These are phyloP conservation scores for Drosophila nannoptera DNA, from an alignment of 1,140 invertebrate genomes.

Conservation along the genomic window DNA sequence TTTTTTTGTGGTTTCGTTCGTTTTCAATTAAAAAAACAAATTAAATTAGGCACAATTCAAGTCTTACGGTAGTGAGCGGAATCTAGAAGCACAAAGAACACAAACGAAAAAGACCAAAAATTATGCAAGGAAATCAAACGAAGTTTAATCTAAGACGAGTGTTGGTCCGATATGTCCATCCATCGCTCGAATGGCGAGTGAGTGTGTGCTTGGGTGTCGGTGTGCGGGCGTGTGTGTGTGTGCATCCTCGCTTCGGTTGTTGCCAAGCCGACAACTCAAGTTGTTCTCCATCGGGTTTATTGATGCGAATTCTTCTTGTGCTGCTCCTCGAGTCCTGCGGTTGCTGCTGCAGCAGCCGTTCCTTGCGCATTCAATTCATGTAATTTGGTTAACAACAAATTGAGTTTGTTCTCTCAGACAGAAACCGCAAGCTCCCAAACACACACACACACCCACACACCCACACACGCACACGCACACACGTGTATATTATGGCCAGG, in stretches of 20 bases:
- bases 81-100: slow-evolving; percentile 77
- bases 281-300: slow-evolving; percentile 19
- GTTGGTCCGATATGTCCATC: slow-evolving; percentile 27
- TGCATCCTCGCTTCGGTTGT: slow-evolving; percentile 35
- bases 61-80: slow-evolving; percentile 72
- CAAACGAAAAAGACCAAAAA: slow-evolving; percentile 69
- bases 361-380: slow-evolving; percentile 8
- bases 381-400: slow-evolving; percentile 47
- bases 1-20: slow-evolving; percentile 51
- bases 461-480: slow-evolving; percentile 6
- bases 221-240: slow-evolving; percentile 4
- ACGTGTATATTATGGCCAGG: slow-evolving; percentile 1
- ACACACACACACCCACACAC: slow-evolving; percentile 6
- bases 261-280: slow-evolving; percentile 7
- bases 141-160: slow-evolving; percentile 22
- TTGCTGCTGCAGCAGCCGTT: neutral
- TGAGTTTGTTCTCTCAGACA: slow-evolving; percentile 31
- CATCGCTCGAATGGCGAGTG: slow-evolving; percentile 48
- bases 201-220: neutral
- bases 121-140: slow-evolving; percentile 61
- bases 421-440: neutral
- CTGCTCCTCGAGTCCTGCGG: slow-evolving; percentile 3
- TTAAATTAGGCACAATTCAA: slow-evolving; percentile 68
- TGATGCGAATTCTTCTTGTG: slow-evolving; percentile 13
- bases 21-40: slow-evolving; percentile 76